These are phyloP conservation scores for Parnassius smintheus DNA, from an alignment of 2,888 invertebrate genomes.

Conservation along the genomic window DNA sequence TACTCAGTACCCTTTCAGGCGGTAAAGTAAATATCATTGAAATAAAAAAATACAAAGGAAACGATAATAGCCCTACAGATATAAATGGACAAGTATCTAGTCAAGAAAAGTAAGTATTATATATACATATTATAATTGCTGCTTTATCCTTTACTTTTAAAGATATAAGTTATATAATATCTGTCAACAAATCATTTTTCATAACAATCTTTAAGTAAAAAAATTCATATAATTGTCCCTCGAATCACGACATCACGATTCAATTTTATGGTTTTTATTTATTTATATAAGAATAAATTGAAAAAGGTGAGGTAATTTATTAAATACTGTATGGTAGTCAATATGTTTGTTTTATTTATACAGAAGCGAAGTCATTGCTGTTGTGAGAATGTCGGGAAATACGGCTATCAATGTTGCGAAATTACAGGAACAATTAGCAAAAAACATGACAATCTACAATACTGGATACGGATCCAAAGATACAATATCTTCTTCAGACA, in stretches of 20 bases:
- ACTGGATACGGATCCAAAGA: conserved; percentile 49
- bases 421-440: conserved; percentile 83
- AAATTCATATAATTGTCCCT: too few relatives aligned
- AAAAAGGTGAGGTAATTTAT: too few relatives aligned
- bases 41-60: conserved; percentile 84
- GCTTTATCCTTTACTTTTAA: not conserved
- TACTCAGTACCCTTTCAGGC: conserved; percentile 89
- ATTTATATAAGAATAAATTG: not conserved
- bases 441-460: conserved; percentile 69
- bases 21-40: conserved; percentile 88
- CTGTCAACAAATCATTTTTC: too few relatives aligned
- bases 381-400: conserved; percentile 84
- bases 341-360: conserved; percentile 38
- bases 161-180: too few relatives aligned
- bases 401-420: conserved; percentile 87
- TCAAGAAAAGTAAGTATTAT: conserved; percentile 77
- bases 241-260: too few relatives aligned
- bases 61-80: conserved; percentile 79
- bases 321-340: too few relatives aligned
- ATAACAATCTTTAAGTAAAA: too few relatives aligned
- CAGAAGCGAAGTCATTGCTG: conserved; percentile 87
- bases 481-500: conserved; percentile 38
- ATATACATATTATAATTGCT: not conserved
- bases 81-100: conserved; percentile 71
- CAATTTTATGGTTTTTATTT: not conserved